phyloP scores from a whole-genome alignment of 2,113 vertebrate species.

The Mandrillus leucophaeus region DNA sequence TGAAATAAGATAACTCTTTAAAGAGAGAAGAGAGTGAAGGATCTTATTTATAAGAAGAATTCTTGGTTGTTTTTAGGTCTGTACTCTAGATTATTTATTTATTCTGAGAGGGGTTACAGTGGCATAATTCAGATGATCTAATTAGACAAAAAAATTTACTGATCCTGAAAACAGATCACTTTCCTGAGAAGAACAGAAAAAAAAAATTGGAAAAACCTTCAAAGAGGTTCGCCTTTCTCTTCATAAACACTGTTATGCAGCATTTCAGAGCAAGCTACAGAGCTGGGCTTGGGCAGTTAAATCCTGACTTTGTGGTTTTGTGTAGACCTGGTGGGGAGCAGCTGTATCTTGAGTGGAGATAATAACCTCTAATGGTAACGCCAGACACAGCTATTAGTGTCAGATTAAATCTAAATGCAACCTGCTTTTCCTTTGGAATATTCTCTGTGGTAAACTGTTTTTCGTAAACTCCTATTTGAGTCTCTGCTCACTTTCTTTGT shows the following conservation, averaged over 20 bases:
- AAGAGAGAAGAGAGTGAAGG: neutral
- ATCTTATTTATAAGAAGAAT: neutral
- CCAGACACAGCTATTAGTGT: neutral
- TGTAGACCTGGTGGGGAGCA: neutral
- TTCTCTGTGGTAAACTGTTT: neutral
- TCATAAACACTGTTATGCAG: neutral
- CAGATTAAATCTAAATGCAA: neutral
- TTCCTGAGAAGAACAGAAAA: neutral
- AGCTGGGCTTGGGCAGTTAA: too few relatives aligned
- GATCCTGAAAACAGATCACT: neutral
- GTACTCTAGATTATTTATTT: neutral
- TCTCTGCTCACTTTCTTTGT: neutral
- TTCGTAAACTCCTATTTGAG: neutral
- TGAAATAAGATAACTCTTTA: constrained; percentile 2
- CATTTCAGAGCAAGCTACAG: neutral
- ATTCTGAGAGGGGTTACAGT: neutral
- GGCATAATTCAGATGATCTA: neutral
- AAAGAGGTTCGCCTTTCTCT: neutral
- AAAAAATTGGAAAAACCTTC: neutral
- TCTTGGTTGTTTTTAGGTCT: neutral
- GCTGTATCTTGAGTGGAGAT: neutral
- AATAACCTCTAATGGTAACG: neutral
- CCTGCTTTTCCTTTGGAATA: neutral
- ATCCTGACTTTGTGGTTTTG: neutral
- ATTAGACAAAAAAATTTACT: neutral